Evolutionary conservation across 2,888 invertebrate species (phyloP), one percentile per base, ranked within the genome.

Genomic region (Calameuta pallipes): DNA sequence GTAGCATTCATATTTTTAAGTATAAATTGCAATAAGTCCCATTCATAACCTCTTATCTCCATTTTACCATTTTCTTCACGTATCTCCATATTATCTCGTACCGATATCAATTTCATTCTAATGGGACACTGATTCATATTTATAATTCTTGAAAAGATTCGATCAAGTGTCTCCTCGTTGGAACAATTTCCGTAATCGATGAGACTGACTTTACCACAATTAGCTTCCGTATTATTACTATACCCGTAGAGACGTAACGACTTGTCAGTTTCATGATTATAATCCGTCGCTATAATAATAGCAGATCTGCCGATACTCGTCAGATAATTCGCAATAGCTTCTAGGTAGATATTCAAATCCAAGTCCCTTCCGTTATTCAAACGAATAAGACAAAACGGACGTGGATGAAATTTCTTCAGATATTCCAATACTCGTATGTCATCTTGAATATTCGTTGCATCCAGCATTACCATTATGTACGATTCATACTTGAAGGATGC

Each of bases 181-280:
- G 11, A 12, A 34, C 74, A 74, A 74, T 74, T 23, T 30, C 74
- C 74, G 36, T 74, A 37, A 74, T 74, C 35, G 35, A 74, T 23
- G 30, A 74, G 74, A 34, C 37, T 74, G n/a, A 35, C 34, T 30
- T 34, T 31, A 33, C 74, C 37, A 2, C 74, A 74, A 74, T 35
- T 74, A 30, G 31, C 74, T 30, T 34, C 31, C 15, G 34, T 74
- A 23, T 74, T 35, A 36, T 74, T 74, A 15, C n/a, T 37, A n/a
- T 36, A 74, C 23, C 35, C 37, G 30, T 15, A 74, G 34, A 74
- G 35, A 33, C 37, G 33, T 31, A 71, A 31, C 4, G 56, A 56
- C 23, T 56, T 56, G 56, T 23, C 56, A 23, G 56, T 56, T 56
- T 9, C 56, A 23, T 9, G 23, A 23, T 56, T 23, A 56, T 23